Evolutionary conservation across 2,113 vertebrate genomes (phyloP).

Genomic region (Lagopus muta): DNA sequence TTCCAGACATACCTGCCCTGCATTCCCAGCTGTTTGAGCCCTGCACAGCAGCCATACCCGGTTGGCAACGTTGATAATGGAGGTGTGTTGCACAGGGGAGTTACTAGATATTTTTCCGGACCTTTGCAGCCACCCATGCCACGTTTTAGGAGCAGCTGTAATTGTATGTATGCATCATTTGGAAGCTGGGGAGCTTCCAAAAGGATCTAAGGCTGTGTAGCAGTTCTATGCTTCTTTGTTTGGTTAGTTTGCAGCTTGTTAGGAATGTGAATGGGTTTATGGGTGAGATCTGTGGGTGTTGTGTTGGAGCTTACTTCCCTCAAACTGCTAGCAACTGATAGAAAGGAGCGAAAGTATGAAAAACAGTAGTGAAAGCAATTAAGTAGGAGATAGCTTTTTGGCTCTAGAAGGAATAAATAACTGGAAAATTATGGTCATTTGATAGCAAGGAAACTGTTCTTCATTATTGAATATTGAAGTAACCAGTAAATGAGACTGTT

Average conservation of each 20-base stretch:
- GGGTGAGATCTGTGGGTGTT: background rate
- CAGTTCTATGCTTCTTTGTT: background rate
- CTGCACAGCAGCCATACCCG: background rate
- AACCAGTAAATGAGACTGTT: constrained; percentile 26
- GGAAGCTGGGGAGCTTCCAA: background rate
- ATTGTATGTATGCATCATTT: rapidly evolving
- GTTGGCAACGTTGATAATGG: background rate
- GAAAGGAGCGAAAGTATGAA: background rate
- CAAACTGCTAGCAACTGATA: background rate
- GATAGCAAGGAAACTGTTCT: constrained; percentile 31
- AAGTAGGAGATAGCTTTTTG: constrained; percentile 11
- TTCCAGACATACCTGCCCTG: background rate
- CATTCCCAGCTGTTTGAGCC: background rate
- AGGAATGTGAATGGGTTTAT: background rate
- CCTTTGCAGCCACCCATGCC: background rate
- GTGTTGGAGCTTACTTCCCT: background rate
- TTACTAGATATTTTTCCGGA: background rate
- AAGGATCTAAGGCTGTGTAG: background rate
- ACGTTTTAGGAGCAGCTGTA: rapidly evolving
- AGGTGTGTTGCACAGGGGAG: background rate
- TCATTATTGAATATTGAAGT: constrained; percentile 23
- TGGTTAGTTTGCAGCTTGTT: background rate
- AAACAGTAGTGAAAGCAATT: constrained; percentile 8
- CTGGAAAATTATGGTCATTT: constrained; percentile 45
- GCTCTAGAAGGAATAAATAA: constrained; percentile 34